Evolutionary conservation across 2,888 invertebrate species (phyloP).

Genomic region (Chrysina gloriosa): DNA sequence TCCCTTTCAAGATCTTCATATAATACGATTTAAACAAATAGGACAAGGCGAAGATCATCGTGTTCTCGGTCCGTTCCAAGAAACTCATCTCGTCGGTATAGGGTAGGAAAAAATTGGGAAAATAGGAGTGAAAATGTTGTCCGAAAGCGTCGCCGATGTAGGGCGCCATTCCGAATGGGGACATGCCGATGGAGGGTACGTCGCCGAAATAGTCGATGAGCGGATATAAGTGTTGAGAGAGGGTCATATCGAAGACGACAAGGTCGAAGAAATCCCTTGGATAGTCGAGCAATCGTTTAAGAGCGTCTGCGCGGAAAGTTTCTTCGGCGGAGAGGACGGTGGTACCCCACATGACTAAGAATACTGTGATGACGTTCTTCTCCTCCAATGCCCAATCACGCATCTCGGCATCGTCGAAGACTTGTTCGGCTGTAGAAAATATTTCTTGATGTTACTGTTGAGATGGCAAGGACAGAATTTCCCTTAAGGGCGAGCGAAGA

Average conservation of each 20-base stretch:
- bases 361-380: neutral
- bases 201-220: conserved; percentile 47
- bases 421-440: too few species aligned
- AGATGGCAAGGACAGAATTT: too few species aligned
- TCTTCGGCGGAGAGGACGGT: conserved; percentile 30
- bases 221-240: conserved; percentile 46
- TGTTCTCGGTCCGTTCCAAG: conserved; percentile 50
- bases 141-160: conserved; percentile 42
- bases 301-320: conserved; percentile 41
- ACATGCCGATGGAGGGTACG: conserved; percentile 46
- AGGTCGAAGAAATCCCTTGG: conserved; percentile 49
- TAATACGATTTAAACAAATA: conserved; percentile 35
- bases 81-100: conserved; percentile 51
- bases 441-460: too few species aligned
- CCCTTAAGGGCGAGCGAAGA: too few species aligned
- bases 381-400: neutral
- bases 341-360: neutral
- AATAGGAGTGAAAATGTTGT: conserved; percentile 48
- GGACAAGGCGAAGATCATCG: conserved; percentile 1
- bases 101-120: conserved; percentile 48
- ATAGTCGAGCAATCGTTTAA: conserved; percentile 45
- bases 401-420: too few species aligned
- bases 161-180: conserved; percentile 46
- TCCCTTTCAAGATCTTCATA: conserved; percentile 41
- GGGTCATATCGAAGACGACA: conserved; percentile 46